A percentile compares a stretch with the other conserved stretches of the same genome.
These are phyloP conservation scores for Pluvialis apricaria DNA, from an alignment of 2,113 vertebrate genomes.

Conservation along the genomic window DNA sequence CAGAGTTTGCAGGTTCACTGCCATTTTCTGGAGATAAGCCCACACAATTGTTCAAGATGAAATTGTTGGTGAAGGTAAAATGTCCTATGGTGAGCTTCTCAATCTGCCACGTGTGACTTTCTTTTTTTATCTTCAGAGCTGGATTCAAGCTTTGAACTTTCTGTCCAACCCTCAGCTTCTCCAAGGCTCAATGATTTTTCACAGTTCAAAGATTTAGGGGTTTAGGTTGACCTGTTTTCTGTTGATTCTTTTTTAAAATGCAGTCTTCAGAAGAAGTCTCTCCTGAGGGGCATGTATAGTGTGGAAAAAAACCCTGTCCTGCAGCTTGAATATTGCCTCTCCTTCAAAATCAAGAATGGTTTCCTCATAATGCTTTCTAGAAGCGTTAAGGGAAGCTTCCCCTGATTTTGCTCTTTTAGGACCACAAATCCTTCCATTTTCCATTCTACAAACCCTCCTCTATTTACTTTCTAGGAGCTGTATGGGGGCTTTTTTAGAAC, in stretches of 20 bases:
- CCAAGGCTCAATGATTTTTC: neutral
- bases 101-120: neutral
- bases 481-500: neutral
- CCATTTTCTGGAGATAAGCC: conserved; percentile 62
- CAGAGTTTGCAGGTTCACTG: conserved; percentile 12
- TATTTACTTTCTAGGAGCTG: neutral
- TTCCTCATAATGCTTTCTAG: neutral
- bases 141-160: neutral
- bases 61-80: conserved; percentile 18
- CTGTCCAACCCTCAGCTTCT: neutral
- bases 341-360: neutral
- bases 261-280: neutral
- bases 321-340: neutral
- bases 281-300: accelerated
- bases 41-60: neutral
- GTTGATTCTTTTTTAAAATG: neutral
- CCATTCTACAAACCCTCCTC: neutral
- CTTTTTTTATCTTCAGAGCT: neutral
- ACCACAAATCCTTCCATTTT: neutral
- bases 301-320: neutral
- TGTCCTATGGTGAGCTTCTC: neutral
- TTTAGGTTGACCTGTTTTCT: neutral
- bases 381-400: neutral
- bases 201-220: neutral
- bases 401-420: neutral